Evolutionary conservation across 2,888 invertebrate species (phyloP).

Genomic region (Autographa pulchrina): DNA sequence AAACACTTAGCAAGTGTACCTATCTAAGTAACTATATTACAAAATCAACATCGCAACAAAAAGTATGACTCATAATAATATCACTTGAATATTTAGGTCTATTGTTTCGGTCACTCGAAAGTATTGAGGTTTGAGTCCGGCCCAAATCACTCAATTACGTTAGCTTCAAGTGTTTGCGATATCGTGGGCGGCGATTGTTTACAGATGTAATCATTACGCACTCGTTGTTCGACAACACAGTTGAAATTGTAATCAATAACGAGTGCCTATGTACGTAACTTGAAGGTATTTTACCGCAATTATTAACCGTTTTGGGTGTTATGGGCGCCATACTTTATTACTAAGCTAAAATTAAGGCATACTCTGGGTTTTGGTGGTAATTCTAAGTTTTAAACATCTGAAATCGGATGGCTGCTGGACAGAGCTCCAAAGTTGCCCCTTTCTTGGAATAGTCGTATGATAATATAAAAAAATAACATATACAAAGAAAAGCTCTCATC

Average conservation of each 20-base stretch:
- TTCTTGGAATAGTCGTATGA: neutral
- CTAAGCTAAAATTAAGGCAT: neutral
- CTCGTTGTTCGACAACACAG: constrained; percentile 37
- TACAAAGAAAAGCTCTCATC: neutral
- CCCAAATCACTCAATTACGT: constrained; percentile 46
- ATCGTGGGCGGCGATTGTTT: constrained; percentile 48
- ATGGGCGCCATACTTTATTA: neutral
- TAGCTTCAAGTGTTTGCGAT: constrained; percentile 51
- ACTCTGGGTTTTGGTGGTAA: neutral
- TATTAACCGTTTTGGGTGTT: neutral
- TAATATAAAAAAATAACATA: neutral
- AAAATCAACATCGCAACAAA: neutral
- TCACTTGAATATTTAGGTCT: constrained; percentile 36
- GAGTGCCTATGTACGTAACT: constrained; percentile 17
- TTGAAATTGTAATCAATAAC: constrained; percentile 48
- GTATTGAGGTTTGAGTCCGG: constrained; percentile 33
- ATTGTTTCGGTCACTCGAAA: constrained; percentile 39
- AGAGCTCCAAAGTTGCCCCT: neutral
- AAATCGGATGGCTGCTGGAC: too few species aligned
- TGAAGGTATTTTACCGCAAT: neutral
- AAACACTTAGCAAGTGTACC: neutral
- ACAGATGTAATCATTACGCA: constrained; percentile 51
- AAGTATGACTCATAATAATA: constrained; percentile 29
- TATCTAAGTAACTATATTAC: neutral
- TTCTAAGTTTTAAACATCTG: too few species aligned